These are phyloP conservation scores for Osmerus eperlanus DNA, from an alignment of 2,113 vertebrate species.

Conservation along the genomic window DNA sequence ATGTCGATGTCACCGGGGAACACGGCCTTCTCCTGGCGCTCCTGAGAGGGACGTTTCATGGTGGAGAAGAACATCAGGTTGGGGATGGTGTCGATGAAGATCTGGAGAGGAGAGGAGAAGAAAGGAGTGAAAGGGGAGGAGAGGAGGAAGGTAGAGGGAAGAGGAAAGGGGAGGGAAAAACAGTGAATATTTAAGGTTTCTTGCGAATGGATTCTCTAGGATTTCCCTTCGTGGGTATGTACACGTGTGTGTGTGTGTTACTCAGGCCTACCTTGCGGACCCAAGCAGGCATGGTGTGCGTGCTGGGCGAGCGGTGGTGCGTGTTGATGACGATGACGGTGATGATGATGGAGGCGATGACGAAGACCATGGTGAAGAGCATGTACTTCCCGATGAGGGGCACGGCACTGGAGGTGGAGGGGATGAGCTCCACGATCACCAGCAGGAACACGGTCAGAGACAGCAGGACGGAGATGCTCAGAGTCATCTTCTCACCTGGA, in stretches of 20 bases:
- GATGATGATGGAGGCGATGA: conserved; percentile 95
- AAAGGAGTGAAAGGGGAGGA: not conserved
- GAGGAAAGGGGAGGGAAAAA: not conserved
- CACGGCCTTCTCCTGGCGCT: conserved; percentile 80
- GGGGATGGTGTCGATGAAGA: conserved; percentile 97
- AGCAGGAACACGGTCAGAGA: conserved; percentile 96
- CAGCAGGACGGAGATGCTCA: conserved; percentile 94
- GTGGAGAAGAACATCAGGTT: conserved; percentile 99
- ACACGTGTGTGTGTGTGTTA: not conserved
- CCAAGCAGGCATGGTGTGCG: conserved; percentile 92
- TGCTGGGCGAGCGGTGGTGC: conserved; percentile 95
- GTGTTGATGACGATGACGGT: conserved; percentile 97
- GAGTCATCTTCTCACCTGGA: conserved; percentile 96
- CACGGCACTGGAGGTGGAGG: conserved; percentile 93
- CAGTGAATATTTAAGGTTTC: not conserved
- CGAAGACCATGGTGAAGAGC: conserved; percentile 99
- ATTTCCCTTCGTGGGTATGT: not conserved
- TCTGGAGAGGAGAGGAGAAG: conserved; percentile 56
- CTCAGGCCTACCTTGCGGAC: conserved; percentile 85
- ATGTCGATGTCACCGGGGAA: conserved; percentile 92
- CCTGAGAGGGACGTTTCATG: conserved; percentile 93
- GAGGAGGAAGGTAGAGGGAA: not conserved
- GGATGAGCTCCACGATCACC: conserved; percentile 97
- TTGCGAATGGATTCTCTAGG: not conserved
- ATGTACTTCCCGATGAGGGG: conserved; percentile 98